A percentile compares a stretch with the other conserved stretches of the same genome.
Evolutionary conservation across 2,113 vertebrate genomes (phyloP).

Genomic region (Strigops habroptila): DNA sequence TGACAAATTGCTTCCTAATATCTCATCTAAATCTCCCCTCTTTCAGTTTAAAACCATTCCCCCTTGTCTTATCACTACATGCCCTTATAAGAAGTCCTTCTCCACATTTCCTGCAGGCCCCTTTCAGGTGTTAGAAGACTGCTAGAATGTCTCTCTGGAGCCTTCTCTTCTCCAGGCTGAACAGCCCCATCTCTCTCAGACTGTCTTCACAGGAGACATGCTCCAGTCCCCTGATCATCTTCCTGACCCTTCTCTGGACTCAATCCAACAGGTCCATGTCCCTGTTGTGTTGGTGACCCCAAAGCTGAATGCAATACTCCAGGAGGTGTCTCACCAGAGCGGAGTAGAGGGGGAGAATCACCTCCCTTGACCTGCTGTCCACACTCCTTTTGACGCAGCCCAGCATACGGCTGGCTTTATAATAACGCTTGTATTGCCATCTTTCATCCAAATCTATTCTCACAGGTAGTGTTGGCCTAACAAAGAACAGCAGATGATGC

Average conservation of each 20-base stretch:
- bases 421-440: rapidly evolving
- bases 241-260: not conserved
- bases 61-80: not conserved
- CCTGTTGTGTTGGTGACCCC: not conserved
- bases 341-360: not conserved
- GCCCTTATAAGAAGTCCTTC: not conserved
- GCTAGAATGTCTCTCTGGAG: not conserved
- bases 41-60: not conserved
- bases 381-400: not conserved
- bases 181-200: not conserved
- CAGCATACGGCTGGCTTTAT: not conserved
- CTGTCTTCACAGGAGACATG: not conserved
- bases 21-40: not conserved
- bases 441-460: not conserved
- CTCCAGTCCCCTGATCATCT: not conserved
- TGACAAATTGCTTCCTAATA: not conserved
- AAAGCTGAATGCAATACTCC: not conserved
- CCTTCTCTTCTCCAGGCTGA: not conserved
- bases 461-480: not conserved
- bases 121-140: not conserved
- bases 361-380: not conserved
- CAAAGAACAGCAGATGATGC: not conserved
- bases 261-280: not conserved
- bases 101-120: not conserved
- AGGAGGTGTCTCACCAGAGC: not conserved